Evolutionary conservation across 1,140 invertebrate genomes (phyloP).

Genomic region (Drosophila rhopaloa): DNA sequence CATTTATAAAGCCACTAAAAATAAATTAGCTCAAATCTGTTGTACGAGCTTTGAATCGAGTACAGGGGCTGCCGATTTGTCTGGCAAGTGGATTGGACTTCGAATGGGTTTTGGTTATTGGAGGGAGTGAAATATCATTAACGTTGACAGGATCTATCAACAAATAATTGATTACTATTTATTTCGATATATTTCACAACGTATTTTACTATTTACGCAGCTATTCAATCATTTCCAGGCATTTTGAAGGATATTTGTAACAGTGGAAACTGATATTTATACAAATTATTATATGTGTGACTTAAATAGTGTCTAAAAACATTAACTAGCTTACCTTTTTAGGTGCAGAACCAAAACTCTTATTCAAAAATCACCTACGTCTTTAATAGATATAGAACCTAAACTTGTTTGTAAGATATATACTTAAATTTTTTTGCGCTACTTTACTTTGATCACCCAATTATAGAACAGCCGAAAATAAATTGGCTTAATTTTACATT

Average conservation of each 20-base stretch:
- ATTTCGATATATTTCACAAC: neutral
- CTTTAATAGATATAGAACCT: neutral
- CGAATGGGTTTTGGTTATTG: neutral
- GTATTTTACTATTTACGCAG: neutral
- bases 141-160: neutral
- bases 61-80: constrained; percentile 4
- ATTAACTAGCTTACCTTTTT: too few species aligned
- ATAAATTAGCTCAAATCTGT: constrained; percentile 71
- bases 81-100: constrained; percentile 2
- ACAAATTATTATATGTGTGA: too few species aligned
- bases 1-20: constrained; percentile 76
- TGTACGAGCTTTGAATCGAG: constrained; percentile 27
- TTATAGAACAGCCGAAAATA: constrained; percentile 41
- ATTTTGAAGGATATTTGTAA: too few species aligned
- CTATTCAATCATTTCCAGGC: neutral
- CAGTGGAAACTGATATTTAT: too few species aligned
- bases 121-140: neutral
- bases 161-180: neutral
- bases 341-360: too few species aligned
- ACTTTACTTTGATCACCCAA: constrained; percentile 30
- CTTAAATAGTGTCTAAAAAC: too few species aligned
- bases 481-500: constrained; percentile 48
- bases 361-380: too few species aligned
- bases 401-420: neutral
- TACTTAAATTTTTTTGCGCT: constrained; percentile 7